These are phyloP conservation scores for Drosophila mimica DNA, from an alignment of 2,888 invertebrate species.

Conservation along the genomic window DNA sequence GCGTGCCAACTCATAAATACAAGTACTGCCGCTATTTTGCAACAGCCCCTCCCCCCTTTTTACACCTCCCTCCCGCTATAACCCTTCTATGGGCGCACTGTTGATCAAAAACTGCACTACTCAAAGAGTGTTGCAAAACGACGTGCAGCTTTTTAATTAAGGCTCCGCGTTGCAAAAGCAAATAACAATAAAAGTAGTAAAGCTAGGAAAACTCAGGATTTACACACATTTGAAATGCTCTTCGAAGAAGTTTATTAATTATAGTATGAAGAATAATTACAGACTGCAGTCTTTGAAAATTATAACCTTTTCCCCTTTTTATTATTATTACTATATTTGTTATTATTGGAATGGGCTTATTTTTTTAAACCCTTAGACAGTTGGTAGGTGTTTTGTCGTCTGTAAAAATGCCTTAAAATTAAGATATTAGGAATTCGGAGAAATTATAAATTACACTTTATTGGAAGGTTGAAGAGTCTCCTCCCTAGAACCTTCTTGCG, in stretches of 20 bases:
- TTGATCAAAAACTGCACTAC: constrained; percentile 30
- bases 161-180: constrained; percentile 51
- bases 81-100: constrained; percentile 13
- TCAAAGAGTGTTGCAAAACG: constrained; percentile 41
- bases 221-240: constrained; percentile 25
- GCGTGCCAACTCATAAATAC: constrained; percentile 80
- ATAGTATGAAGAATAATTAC: neutral
- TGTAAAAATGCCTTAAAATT: too few relatives aligned
- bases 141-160: constrained; percentile 78
- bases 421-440: too few relatives aligned
- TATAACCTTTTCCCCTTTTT: too few relatives aligned
- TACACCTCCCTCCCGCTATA: neutral
- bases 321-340: too few relatives aligned
- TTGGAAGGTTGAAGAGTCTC: too few relatives aligned
- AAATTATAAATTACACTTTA: too few relatives aligned
- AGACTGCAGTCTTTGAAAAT: neutral
- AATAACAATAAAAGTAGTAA: constrained; percentile 10
- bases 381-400: too few relatives aligned
- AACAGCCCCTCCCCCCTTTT: neutral
- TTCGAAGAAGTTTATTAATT: neutral
- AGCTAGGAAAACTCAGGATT: neutral
- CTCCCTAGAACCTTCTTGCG: neutral
- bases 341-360: too few relatives aligned
- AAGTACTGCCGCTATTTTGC: constrained; percentile 46
- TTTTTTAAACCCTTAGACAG: too few relatives aligned